Percentiles rank a stretch among this genome's conserved stretches.
These are phyloP conservation scores for Cavia aperea DNA, from an alignment of 2,113 vertebrate species.

Conservation along the genomic window DNA sequence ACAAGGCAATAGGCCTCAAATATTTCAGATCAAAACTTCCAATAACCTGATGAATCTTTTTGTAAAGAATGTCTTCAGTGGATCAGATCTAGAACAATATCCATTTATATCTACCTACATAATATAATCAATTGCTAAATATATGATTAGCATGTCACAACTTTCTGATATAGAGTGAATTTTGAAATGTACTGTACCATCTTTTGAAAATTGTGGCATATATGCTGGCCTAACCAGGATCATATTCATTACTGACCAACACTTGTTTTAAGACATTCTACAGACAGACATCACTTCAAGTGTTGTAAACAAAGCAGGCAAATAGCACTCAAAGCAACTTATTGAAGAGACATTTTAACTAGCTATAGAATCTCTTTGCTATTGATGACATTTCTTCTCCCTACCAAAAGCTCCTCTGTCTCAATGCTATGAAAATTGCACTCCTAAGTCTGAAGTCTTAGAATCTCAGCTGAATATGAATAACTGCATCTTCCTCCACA, in stretches of 20 bases:
- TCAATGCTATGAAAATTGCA: not conserved
- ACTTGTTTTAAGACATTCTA: not conserved
- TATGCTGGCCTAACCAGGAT: not conserved
- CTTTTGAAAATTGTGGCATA: not conserved
- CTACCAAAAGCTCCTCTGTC: not conserved
- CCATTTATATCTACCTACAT: not conserved
- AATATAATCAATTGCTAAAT: not conserved
- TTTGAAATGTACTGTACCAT: not conserved
- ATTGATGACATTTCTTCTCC: not conserved
- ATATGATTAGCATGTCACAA: not conserved
- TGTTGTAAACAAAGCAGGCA: not conserved
- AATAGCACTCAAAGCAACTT: not conserved
- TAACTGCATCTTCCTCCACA: not conserved
- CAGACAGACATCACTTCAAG: not conserved
- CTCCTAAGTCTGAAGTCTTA: not conserved
- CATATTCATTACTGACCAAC: not conserved
- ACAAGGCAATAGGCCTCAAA: not conserved
- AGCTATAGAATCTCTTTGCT: not conserved
- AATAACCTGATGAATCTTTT: not conserved
- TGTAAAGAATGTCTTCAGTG: not conserved
- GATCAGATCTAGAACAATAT: not conserved
- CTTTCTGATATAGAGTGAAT: not conserved
- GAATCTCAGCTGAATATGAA: not conserved
- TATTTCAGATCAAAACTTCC: not conserved
- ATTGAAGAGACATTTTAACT: not conserved